These are phyloP conservation scores for Salvelinus namaycush DNA, from an alignment of 2,113 vertebrate genomes.

Conservation along the genomic window DNA sequence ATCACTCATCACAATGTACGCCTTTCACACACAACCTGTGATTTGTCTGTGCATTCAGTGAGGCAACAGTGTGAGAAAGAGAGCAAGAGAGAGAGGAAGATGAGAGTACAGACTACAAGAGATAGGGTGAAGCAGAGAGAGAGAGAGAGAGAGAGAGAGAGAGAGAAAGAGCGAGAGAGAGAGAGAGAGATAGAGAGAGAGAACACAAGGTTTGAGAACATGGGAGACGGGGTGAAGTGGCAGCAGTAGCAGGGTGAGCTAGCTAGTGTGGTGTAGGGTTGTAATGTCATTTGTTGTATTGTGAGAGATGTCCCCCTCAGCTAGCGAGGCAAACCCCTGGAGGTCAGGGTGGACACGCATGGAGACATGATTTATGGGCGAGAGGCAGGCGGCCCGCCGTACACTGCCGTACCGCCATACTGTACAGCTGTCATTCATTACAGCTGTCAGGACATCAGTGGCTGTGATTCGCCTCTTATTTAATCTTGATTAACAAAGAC, in stretches of 20 bases:
- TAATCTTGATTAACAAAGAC: conserved; percentile 47
- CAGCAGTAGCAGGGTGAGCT: background rate
- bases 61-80: background rate
- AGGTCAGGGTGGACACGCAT: background rate
- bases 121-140: background rate
- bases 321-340: background rate
- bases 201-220: background rate
- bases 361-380: conserved; percentile 35
- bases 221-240: background rate
- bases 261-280: background rate
- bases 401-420: conserved; percentile 1
- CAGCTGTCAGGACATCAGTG: conserved; percentile 16
- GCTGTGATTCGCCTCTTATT: conserved; percentile 33
- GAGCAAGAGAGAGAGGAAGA: background rate
- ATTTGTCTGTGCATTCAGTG: conserved; percentile 2
- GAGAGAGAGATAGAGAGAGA: no score
- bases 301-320: background rate
- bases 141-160: background rate
- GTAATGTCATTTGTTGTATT: conserved; percentile 3
- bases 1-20: background rate
- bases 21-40: background rate
- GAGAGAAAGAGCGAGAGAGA: background rate
- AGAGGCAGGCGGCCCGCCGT: background rate
- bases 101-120: background rate
- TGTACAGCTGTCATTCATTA: conserved; percentile 42